Percentiles rank a stretch among this genome's conserved stretches.
Conservation (phyloP, 35 echinoderm and acorn worm genomes). For the Eucidaris tribuloides region DNA sequence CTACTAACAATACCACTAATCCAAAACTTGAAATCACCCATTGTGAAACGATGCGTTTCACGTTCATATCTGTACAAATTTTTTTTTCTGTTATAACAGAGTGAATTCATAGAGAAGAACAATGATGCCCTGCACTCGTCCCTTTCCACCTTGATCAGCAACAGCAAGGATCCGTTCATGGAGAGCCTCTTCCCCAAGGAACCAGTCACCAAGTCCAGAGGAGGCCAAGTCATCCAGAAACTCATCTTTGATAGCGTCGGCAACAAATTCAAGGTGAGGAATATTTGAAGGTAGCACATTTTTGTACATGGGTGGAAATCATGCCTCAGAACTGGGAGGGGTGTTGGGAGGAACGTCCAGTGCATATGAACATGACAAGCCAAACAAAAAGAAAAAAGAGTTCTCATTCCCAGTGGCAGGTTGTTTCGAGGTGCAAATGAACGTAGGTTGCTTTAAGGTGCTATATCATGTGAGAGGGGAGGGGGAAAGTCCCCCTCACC, state of each 20-base stretch:
- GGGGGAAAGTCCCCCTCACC: no score
- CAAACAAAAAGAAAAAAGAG: no score
- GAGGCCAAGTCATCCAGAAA: conserved; percentile 63
- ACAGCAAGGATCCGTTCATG: conserved; percentile 87
- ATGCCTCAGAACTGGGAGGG: background rate
- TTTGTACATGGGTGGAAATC: background rate
- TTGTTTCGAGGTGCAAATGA: background rate
- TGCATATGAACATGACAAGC: background rate
- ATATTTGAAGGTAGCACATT: no score
- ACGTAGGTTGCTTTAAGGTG: background rate
- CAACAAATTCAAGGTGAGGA: conserved; percentile 92
- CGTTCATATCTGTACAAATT: no score
- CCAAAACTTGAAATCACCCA: no score
- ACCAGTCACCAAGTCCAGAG: conserved; percentile 1
- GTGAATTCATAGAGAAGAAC: conserved; percentile 99
- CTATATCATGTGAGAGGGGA: no score
- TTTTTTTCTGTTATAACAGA: conserved; percentile 34
- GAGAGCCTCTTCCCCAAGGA: conserved; percentile 73
- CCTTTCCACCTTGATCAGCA: conserved; percentile 64
- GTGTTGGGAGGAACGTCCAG: background rate
- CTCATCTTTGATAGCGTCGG: conserved; percentile 94
- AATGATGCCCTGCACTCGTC: conserved; percentile 97
- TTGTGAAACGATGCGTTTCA: no score
- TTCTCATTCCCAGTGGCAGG: no score
- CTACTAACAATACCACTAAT: no score